Percentiles rank a stretch among this genome's conserved stretches.
phyloP scores from a whole-genome alignment of 2,797 vertebrate species.

The Notamacropus eugenii region DNA sequence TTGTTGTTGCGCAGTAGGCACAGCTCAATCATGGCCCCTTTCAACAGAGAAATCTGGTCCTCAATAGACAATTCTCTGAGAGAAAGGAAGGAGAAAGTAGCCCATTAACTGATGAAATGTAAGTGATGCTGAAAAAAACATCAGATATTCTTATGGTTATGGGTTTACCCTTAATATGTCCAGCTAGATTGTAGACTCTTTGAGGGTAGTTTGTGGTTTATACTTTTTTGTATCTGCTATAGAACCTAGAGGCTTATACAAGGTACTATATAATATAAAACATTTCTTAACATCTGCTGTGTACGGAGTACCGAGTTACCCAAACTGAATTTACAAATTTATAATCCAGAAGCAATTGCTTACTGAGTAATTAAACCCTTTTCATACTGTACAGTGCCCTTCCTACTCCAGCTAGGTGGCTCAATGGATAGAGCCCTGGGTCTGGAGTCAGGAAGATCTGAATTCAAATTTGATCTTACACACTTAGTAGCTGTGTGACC shows the following conservation, averaged over 20 bases:
- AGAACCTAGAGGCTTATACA: neutral
- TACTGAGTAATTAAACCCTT: neutral
- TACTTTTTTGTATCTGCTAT: neutral
- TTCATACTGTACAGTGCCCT: neutral
- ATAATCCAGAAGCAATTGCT: neutral
- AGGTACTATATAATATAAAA: neutral
- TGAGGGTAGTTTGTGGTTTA: neutral
- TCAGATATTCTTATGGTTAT: neutral
- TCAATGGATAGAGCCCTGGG: neutral
- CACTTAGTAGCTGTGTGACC: neutral
- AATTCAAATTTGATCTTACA: neutral
- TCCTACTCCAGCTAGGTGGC: neutral
- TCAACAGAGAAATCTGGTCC: conserved; percentile 85
- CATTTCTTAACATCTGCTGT: neutral
- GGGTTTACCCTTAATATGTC: neutral
- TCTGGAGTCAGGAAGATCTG: neutral
- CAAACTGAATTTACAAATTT: neutral
- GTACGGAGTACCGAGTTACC: neutral
- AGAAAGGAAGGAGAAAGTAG: neutral
- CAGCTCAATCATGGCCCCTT: conserved; percentile 83
- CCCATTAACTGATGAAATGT: neutral
- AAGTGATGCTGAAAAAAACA: neutral
- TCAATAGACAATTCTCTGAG: conserved; percentile 79
- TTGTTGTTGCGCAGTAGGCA: conserved; percentile 83
- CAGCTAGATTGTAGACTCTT: neutral